Evolutionary conservation across 2,113 vertebrate genomes (phyloP).

Genomic region (Bungarus multicinctus): DNA sequence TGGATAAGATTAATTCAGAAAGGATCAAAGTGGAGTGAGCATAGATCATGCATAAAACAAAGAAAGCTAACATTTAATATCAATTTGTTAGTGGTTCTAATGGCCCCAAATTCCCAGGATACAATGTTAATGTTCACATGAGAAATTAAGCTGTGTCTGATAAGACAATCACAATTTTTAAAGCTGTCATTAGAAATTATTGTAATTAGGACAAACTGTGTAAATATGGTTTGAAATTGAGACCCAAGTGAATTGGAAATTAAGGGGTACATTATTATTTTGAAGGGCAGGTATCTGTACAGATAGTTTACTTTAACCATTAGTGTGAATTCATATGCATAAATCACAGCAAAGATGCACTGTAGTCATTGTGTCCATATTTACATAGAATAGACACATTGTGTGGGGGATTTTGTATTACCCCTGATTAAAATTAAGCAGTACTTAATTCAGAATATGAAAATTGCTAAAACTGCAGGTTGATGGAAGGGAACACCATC

Average conservation of each 20-base stretch:
- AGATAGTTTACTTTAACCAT: conserved; percentile 62
- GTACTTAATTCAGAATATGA: neutral
- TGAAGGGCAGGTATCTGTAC: conserved; percentile 70
- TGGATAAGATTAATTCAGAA: neutral
- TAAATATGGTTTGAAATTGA: conserved; percentile 78
- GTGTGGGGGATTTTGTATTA: conserved; percentile 41
- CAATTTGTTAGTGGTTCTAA: conserved; percentile 68
- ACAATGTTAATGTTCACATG: conserved; percentile 75
- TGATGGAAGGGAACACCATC: neutral
- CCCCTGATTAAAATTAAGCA: conserved; percentile 6
- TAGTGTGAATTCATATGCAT: conserved; percentile 51
- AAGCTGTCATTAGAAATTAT: conserved; percentile 81
- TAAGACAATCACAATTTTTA: conserved; percentile 78
- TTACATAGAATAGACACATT: neutral
- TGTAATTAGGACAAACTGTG: conserved; percentile 80
- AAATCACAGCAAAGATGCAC: conserved; percentile 45
- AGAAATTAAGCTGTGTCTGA: conserved; percentile 76
- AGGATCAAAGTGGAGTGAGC: neutral
- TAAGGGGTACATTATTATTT: conserved; percentile 74
- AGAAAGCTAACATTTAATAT: conserved; percentile 65
- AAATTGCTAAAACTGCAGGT: neutral
- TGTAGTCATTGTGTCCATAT: conserved; percentile 14
- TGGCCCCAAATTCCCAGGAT: conserved; percentile 75
- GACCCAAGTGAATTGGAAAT: conserved; percentile 77
- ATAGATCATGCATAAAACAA: neutral